These are phyloP conservation scores for Lamellibrachia columna DNA, from an alignment of 2,888 invertebrate species.

Conservation along the genomic window DNA sequence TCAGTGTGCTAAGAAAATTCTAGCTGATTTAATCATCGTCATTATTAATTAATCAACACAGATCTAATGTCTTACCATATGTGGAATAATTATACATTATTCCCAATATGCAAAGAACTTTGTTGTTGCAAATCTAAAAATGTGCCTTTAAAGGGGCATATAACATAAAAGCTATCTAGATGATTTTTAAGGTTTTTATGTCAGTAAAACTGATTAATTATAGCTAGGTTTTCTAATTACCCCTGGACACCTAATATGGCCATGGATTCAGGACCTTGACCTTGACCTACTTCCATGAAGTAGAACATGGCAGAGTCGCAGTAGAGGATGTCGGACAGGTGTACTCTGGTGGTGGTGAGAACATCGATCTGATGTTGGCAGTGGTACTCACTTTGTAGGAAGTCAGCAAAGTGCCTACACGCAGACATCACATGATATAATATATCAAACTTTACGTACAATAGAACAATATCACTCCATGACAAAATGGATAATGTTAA, in stretches of 20 bases:
- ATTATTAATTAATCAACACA: too few species aligned
- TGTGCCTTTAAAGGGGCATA: too few species aligned
- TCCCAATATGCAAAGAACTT: too few species aligned
- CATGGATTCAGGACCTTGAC: not conserved
- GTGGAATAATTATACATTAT: too few species aligned
- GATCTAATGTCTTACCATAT: too few species aligned
- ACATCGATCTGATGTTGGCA: slow-evolving; percentile 94
- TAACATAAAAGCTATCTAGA: too few species aligned
- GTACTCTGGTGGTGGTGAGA: slow-evolving; percentile 81
- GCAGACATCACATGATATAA: not conserved
- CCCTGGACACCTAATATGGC: not conserved
- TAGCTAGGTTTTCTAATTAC: too few species aligned
- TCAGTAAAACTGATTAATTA: too few species aligned
- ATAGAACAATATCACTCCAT: not conserved
- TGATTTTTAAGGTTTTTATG: too few species aligned
- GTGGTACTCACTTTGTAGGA: slow-evolving; percentile 85
- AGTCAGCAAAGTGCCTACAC: slow-evolving; percentile 78
- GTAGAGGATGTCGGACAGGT: slow-evolving; percentile 86
- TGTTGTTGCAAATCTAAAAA: not conserved
- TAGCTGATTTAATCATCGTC: not conserved
- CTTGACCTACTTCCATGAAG: slow-evolving; percentile 82
- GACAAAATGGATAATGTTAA: too few species aligned
- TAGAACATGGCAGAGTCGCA: slow-evolving; percentile 92
- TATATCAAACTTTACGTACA: not conserved
- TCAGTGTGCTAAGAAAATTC: too few species aligned